Conservation (phyloP, 2,797 vertebrate genomes). For the Mergus octosetaceus region DNA sequence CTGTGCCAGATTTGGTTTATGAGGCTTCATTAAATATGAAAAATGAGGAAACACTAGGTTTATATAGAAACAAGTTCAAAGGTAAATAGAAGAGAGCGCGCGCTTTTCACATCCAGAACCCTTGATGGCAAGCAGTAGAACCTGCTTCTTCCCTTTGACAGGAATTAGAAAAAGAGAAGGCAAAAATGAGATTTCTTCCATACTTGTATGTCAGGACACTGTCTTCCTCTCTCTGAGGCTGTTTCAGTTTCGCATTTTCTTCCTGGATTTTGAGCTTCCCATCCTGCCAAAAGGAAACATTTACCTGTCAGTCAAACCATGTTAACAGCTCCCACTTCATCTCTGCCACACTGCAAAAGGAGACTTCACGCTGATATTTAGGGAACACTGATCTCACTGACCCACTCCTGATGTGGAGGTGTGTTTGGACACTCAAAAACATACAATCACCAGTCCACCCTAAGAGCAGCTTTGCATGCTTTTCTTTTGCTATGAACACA, state of each 20-base stretch:
- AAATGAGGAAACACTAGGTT: neutral
- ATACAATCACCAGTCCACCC: fast-evolving
- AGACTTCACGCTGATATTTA: fast-evolving
- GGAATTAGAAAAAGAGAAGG: neutral
- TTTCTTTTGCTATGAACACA: neutral
- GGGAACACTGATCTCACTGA: neutral
- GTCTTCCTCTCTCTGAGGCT: slow-evolving; percentile 73
- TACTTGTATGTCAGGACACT: slow-evolving; percentile 81
- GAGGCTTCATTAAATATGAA: neutral
- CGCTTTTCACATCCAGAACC: neutral
- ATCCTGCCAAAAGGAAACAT: slow-evolving; percentile 70
- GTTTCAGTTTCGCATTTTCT: slow-evolving; percentile 73
- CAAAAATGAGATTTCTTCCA: neutral
- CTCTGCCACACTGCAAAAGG: neutral
- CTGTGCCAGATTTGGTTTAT: neutral
- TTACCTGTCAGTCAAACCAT: neutral
- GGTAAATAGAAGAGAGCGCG: neutral
- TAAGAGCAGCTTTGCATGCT: neutral
- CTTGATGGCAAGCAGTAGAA: neutral
- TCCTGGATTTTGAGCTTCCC: slow-evolving; percentile 73
- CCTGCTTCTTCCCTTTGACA: neutral
- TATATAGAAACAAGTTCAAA: neutral
- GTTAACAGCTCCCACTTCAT: neutral
- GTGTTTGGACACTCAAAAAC: fast-evolving
- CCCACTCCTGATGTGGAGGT: neutral